phyloP scores from a whole-genome alignment of 2,113 vertebrate species.

The Mus spicilegus region DNA sequence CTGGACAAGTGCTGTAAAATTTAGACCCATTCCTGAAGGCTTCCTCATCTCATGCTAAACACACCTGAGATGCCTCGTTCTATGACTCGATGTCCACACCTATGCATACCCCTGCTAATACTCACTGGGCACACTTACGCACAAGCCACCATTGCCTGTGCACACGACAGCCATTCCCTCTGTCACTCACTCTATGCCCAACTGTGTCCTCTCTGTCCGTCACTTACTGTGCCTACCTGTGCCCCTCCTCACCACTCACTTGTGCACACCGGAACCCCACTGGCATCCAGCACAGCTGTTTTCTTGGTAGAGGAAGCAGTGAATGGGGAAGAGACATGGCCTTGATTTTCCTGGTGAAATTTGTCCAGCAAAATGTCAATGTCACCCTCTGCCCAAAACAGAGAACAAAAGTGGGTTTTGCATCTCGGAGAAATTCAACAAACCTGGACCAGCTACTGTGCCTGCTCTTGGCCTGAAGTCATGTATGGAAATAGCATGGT shows the following conservation, averaged over 20 bases:
- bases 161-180: neutral
- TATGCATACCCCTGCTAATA: neutral
- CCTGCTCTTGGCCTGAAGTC: neutral
- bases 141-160: neutral
- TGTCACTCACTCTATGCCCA: neutral
- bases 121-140: neutral
- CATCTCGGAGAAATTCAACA: neutral
- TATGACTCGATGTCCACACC: neutral
- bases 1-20: neutral
- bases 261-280: slow-evolving; percentile 78
- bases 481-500: accelerated
- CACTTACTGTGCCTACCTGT: neutral
- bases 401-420: slow-evolving; percentile 45
- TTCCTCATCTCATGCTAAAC: accelerated
- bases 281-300: slow-evolving; percentile 67
- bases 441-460: neutral
- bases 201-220: too few relatives aligned
- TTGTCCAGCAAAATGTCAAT: slow-evolving; percentile 94
- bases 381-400: slow-evolving; percentile 91
- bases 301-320: slow-evolving; percentile 78
- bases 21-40: neutral
- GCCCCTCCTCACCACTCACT: slow-evolving; percentile 71
- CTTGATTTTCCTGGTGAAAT: slow-evolving; percentile 89
- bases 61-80: neutral
- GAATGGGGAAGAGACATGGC: slow-evolving; percentile 85